phyloP scores from a whole-genome alignment of 2,888 invertebrate species.

The Zygaena filipendulae region DNA sequence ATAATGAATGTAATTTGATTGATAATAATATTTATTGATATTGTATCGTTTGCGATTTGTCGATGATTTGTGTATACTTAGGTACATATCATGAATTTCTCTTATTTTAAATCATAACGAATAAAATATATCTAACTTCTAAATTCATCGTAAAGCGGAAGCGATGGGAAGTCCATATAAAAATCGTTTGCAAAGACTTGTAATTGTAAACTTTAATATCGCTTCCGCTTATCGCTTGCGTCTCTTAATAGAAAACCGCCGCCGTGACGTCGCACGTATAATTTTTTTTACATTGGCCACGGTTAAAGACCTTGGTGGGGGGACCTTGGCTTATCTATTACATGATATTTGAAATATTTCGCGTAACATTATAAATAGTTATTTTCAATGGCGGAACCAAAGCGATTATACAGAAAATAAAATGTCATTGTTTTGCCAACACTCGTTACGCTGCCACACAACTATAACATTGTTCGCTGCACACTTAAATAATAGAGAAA shows the following conservation, averaged over 20 bases:
- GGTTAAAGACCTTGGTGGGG: conserved; percentile 58
- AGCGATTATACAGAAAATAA: conserved; percentile 40
- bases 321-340: too few relatives aligned
- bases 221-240: too few relatives aligned
- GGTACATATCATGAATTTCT: conserved; percentile 63
- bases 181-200: too few relatives aligned
- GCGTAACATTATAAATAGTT: conserved; percentile 27
- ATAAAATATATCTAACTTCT: too few relatives aligned
- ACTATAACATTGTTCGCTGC: too few relatives aligned
- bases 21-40: conserved; percentile 58
- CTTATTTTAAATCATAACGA: conserved; percentile 47
- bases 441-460: conserved; percentile 50
- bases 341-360: conserved; percentile 25
- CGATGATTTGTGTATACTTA: conserved; percentile 62
- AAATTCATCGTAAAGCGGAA: too few relatives aligned
- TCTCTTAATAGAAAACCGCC: too few relatives aligned
- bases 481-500: too few relatives aligned
- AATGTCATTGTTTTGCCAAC: conserved; percentile 44
- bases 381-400: conserved; percentile 49
- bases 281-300: conserved; percentile 34
- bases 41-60: conserved; percentile 56
- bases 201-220: too few relatives aligned
- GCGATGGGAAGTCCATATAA: too few relatives aligned
- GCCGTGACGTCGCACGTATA: too few relatives aligned
- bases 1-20: conserved; percentile 41